Evolutionary conservation across 2,113 vertebrate species (phyloP), one percentile per base, ranked within the genome.

Genomic region (Agapornis roseicollis): DNA sequence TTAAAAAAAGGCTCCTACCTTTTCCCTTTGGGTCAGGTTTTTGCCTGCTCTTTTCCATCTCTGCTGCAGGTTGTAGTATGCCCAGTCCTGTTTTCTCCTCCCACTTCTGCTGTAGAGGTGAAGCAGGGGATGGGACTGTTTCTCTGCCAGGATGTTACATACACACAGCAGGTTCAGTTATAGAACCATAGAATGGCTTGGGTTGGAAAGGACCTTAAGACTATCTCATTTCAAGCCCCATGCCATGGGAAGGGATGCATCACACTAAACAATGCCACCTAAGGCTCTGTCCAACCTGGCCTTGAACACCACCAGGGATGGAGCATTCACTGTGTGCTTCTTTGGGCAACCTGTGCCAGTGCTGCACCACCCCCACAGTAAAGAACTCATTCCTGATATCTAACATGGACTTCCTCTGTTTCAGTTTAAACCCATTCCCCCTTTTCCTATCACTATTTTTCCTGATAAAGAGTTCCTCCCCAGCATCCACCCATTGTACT

Each of bases 81-180:
- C 1, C 1, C 11, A 8, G 53, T 22, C n/a, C 44, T 28, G 37
- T 25, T 74, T 82, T n/a, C 39, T 69, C 35, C 61, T 68, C 9
- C 82, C 28, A 3, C 15, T 27, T 85, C 56, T 85, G 42, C 19
- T 35, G 56, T 35, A 23, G 41, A 52, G 4, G 17, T 31, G 79
- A 42, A 65, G 68, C 18, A 35, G 35, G 13, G 25, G 3, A 71
- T 13, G 42, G 31, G 39, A 18, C 28, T 95, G 47, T 22, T 1
- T 0, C 10, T 64, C 23, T 44, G 20, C 20, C 1, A 5, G 3
- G 35, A 49, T n/a, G 49, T 61, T 50, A 25, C 60, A 46, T 19
- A 23, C 19, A 7, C 5, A 5, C 0, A 63, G 29, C n/a, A 18
- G 37, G 42, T 33, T 42, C 77, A 37, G 16, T 9, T 58, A 71